Evolutionary conservation across 2,888 invertebrate genomes (phyloP).

Genomic region (Norana najaformis): DNA sequence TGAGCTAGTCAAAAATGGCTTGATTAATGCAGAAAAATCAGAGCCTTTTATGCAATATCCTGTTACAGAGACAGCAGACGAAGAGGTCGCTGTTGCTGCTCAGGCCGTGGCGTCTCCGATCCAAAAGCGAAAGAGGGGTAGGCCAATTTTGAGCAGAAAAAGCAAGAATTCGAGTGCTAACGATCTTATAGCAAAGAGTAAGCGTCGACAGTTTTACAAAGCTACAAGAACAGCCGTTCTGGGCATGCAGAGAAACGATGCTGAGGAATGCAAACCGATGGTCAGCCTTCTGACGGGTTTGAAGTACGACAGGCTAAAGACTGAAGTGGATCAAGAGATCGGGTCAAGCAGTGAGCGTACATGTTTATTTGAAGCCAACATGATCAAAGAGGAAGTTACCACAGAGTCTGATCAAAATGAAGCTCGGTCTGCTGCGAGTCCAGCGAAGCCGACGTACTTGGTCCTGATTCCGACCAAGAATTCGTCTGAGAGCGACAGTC

Average conservation of each 20-base stretch:
- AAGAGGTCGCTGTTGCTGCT: not conserved
- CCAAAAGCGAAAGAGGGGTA: not conserved
- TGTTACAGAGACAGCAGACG: not conserved
- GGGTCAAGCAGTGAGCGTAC: not conserved
- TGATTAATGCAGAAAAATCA: not conserved
- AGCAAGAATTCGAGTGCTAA: not conserved
- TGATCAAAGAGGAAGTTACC: conserved; percentile 8
- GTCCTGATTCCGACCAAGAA: not conserved
- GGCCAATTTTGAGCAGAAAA: not conserved
- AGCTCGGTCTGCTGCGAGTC: not conserved
- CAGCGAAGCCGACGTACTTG: not conserved
- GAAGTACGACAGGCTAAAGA: not conserved
- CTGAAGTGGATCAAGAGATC: not conserved
- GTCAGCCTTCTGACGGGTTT: conserved; percentile 15
- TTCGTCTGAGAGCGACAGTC: not conserved
- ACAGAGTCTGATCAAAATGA: not conserved
- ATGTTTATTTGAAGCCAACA: not conserved
- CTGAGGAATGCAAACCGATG: not conserved
- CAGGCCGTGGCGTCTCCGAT: not conserved
- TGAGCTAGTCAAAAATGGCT: not conserved
- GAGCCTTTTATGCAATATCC: not conserved
- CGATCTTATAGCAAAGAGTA: not conserved
- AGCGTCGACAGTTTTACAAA: not conserved
- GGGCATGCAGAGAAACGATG: not conserved
- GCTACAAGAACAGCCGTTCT: not conserved